phyloP scores from a whole-genome alignment of 2,797 vertebrate species.

The Pelodytes ibericus region DNA sequence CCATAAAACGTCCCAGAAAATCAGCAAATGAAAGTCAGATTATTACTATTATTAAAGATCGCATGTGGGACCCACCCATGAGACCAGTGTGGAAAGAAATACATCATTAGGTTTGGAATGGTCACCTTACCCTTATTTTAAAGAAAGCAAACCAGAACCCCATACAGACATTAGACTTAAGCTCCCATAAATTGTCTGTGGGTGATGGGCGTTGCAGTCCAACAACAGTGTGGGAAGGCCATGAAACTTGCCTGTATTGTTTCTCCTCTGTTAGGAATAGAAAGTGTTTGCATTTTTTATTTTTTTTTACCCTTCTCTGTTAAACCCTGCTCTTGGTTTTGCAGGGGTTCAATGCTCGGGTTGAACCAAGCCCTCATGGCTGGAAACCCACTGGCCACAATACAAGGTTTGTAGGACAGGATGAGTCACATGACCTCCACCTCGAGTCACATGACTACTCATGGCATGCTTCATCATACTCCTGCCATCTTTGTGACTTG shows the following conservation, averaged over 20 bases:
- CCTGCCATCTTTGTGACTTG: constrained; percentile 10
- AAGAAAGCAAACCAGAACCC: no score
- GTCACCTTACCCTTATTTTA: no score
- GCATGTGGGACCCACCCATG: no score
- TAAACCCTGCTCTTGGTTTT: constrained; percentile 69
- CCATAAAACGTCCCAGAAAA: no score
- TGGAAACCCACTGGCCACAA: constrained; percentile 91
- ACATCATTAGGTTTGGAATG: no score
- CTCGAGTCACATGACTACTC: constrained; percentile 46
- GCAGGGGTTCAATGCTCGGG: constrained; percentile 93
- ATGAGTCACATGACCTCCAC: constrained; percentile 46
- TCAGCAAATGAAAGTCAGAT: no score
- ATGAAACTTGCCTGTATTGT: background rate
- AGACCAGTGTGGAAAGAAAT: no score
- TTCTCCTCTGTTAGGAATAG: background rate
- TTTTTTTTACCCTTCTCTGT: constrained; percentile 45
- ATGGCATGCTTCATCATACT: background rate
- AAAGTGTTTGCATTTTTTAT: no score
- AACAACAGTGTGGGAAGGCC: background rate
- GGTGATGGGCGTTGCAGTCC: background rate
- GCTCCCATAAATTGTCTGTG: background rate
- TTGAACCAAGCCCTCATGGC: constrained; percentile 90
- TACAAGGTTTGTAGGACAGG: constrained; percentile 86
- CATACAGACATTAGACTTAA: background rate
- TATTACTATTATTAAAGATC: no score